Percentiles rank a stretch among this genome's conserved stretches.
These are phyloP conservation scores for Conus ventricosus DNA, from an alignment of 1,140 invertebrate species.

Conservation along the genomic window DNA sequence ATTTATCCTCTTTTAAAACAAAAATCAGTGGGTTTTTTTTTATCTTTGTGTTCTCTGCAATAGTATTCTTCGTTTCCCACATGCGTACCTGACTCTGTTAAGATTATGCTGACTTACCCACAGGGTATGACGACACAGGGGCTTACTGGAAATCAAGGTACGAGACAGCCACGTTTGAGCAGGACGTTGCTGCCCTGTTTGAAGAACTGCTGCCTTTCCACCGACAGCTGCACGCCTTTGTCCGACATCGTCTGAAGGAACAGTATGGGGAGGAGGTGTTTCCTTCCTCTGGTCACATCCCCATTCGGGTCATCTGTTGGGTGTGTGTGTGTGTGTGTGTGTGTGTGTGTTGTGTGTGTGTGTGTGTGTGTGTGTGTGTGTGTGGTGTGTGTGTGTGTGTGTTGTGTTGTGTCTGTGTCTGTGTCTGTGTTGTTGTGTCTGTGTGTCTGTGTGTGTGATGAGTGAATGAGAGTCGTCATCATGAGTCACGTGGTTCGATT, in stretches of 20 bases:
- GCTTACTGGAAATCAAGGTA: conserved; percentile 64
- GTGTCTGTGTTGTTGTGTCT: too few species aligned
- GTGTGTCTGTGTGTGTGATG: too few species aligned
- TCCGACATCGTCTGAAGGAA: conserved; percentile 87
- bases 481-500: too few species aligned
- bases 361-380: neutral
- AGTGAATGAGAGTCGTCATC: too few species aligned
- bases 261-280: conserved; percentile 70
- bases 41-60: neutral
- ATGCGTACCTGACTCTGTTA: neutral
- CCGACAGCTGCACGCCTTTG: conserved; percentile 91
- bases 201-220: conserved; percentile 90
- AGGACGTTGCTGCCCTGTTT: conserved; percentile 87
- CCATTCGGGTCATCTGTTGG: conserved; percentile 78
- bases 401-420: too few species aligned
- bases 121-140: conserved; percentile 58
- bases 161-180: conserved; percentile 69
- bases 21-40: neutral
- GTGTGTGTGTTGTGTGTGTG: neutral
- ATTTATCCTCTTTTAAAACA: too few species aligned
- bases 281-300: conserved; percentile 70
- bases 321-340: conserved; percentile 63
- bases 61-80: neutral
- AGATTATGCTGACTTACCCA: neutral
- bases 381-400: too few species aligned